Evolutionary conservation across 2,888 invertebrate genomes (phyloP).

Genomic region (Rhimphoctona megacephalus): DNA sequence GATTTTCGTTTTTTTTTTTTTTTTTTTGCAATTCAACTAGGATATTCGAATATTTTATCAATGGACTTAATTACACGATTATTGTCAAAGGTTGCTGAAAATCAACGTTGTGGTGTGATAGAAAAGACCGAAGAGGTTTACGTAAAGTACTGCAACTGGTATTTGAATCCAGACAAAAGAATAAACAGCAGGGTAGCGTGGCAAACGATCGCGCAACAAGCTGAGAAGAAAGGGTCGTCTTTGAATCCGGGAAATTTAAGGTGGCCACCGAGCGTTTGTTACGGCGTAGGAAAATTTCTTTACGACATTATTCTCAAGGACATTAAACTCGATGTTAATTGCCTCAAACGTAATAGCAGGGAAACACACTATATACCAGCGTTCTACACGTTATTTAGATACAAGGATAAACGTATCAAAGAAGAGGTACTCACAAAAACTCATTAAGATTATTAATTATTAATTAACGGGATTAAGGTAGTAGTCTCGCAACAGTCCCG

Average conservation of each 20-base stretch:
- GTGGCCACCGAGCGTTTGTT: constrained; percentile 90
- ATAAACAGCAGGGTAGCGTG: constrained; percentile 88
- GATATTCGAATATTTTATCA: neutral
- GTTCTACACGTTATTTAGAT: constrained; percentile 92
- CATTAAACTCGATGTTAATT: constrained; percentile 92
- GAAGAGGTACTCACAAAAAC: constrained; percentile 86
- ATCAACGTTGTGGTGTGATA: constrained; percentile 88
- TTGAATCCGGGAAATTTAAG: constrained; percentile 86
- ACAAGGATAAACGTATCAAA: constrained; percentile 88
- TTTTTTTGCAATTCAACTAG: too few species aligned
- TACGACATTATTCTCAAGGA: constrained; percentile 95
- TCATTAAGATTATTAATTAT: too few species aligned
- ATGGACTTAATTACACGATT: neutral
- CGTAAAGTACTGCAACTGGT: constrained; percentile 89
- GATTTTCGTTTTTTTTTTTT: too few species aligned
- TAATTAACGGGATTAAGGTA: too few species aligned
- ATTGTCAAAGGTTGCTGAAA: constrained; percentile 87
- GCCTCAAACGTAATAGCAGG: constrained; percentile 83
- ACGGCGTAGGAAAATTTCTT: constrained; percentile 92
- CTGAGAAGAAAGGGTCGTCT: constrained; percentile 72
- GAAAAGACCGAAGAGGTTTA: constrained; percentile 89
- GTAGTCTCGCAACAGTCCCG: too few species aligned
- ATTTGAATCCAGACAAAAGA: constrained; percentile 84
- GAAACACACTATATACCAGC: constrained; percentile 87
- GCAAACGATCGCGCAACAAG: constrained; percentile 88